A percentile compares a stretch with the other conserved stretches of the same genome.
These are phyloP conservation scores for Anaspis maculata DNA, from an alignment of 2,888 invertebrate genomes.

Conservation along the genomic window DNA sequence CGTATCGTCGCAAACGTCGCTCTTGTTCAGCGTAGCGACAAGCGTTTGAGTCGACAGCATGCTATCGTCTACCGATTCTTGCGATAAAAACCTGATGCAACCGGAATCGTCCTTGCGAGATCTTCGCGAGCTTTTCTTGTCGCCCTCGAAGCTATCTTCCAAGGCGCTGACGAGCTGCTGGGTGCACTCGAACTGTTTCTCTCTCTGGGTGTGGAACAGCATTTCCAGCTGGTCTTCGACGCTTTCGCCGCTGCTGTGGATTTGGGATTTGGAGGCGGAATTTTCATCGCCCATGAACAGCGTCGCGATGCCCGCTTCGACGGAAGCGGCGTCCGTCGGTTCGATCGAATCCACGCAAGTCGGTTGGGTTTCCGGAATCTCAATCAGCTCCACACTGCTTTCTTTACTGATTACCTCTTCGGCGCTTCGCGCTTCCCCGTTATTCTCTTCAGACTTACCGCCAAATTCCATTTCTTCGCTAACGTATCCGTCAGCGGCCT, in stretches of 20 bases:
- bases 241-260: too few species aligned
- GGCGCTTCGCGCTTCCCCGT: neutral
- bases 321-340: too few species aligned
- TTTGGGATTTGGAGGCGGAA: neutral
- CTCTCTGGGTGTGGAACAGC: constrained; percentile 22
- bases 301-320: neutral
- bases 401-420: constrained; percentile 7
- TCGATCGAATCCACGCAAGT: too few species aligned
- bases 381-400: too few species aligned
- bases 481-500: too few species aligned
- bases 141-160: constrained; percentile 15
- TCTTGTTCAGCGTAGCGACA: too few species aligned
- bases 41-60: too few species aligned
- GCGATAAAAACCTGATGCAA: neutral
- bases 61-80: too few species aligned
- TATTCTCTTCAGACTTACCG: too few species aligned
- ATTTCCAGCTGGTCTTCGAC: constrained; percentile 26
- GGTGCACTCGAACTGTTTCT: constrained; percentile 4
- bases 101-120: constrained; percentile 7
- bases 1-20: too few species aligned
- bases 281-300: neutral
- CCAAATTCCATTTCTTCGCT: too few species aligned
- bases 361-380: too few species aligned
- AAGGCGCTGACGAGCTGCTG: constrained; percentile 9
- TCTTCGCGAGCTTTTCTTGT: constrained; percentile 4